Evolutionary conservation across 2,113 vertebrate species (phyloP).

Genomic region (Cryptotis parvus): DNA sequence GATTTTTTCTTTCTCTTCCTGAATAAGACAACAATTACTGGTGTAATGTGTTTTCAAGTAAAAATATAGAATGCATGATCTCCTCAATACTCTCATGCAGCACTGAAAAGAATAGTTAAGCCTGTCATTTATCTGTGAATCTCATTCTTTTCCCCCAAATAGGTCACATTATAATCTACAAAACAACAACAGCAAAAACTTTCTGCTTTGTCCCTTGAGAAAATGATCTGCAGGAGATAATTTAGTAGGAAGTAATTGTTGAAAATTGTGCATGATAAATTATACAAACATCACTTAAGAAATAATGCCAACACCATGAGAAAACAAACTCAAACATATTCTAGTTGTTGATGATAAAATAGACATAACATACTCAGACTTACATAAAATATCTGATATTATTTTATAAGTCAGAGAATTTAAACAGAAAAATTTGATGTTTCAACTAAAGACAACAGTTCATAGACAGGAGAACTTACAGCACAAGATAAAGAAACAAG

Average conservation of each 20-base stretch:
- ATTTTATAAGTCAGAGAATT: conserved; percentile 9
- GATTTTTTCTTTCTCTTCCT: not conserved
- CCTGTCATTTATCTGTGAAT: not conserved
- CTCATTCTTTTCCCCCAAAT: not conserved
- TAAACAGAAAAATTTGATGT: not conserved
- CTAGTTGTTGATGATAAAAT: not conserved
- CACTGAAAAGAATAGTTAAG: not conserved
- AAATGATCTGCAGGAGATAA: not conserved
- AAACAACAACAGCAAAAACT: not conserved
- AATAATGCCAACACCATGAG: not conserved
- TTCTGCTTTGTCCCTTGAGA: not conserved
- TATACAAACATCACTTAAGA: not conserved
- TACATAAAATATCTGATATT: not conserved
- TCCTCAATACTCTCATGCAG: not conserved
- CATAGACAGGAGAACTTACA: not conserved
- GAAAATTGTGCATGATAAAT: not conserved
- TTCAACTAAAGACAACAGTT: not conserved
- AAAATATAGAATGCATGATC: not conserved
- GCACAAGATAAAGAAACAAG: not conserved
- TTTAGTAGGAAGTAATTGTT: not conserved
- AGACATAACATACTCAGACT: not conserved
- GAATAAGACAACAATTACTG: not conserved
- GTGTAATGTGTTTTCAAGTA: not conserved
- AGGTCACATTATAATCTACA: not conserved
- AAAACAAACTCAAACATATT: conserved; percentile 15